Base-by-base conservation (phyloP, 2,113 vertebrate species). In the Isichthys henryi region DNA sequence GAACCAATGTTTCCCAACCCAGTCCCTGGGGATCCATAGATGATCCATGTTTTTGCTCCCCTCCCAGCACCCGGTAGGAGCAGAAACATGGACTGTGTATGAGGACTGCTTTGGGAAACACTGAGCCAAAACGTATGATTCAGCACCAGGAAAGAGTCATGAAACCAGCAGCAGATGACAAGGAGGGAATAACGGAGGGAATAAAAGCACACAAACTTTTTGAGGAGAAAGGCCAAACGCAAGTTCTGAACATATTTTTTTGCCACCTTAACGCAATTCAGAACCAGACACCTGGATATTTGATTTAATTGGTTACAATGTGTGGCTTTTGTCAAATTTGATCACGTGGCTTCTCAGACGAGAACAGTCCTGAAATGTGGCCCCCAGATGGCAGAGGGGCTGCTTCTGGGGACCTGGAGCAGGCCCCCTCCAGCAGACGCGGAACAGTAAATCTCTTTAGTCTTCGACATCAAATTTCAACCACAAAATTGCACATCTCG, bases 381-480 rank as follows among this genome's bases (percentile, higher is more conserved):
- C 31, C 70, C 70, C 58, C 23, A n/a, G 58, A 74, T 74, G 70
- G 70, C 5, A 74, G 66, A 74, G 27, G 13, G 66, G 10, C 66
- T 15, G 27, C 11, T 74, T 35, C 66, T 74, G 31, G n/a, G 31
- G 70, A 35, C 31, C 13, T 4, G 1, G 74, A 35, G 50, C 49
- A 39, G 15, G n/a, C n/a, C 87, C 39, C 3, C 23, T 27, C 39
- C 8, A 19, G 35, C 87, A 46, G 53, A 88, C 56, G 39, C 43
- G 23, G 23, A 31, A 88, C 53, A 88, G 87, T 66, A 88, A 88
- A 88, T 66, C 87, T 88, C 43, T 88, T 45, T n/a, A 88, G 43
- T 39, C 56, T 23, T 62, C 53, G 31, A 88, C 87, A 66, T 66
- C 87, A 66, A 62, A 58, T 88, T 56, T 43, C 87, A 88, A 53